Base-by-base conservation (phyloP, 2,113 vertebrate species). In the Lophotis ruficrista region DNA sequence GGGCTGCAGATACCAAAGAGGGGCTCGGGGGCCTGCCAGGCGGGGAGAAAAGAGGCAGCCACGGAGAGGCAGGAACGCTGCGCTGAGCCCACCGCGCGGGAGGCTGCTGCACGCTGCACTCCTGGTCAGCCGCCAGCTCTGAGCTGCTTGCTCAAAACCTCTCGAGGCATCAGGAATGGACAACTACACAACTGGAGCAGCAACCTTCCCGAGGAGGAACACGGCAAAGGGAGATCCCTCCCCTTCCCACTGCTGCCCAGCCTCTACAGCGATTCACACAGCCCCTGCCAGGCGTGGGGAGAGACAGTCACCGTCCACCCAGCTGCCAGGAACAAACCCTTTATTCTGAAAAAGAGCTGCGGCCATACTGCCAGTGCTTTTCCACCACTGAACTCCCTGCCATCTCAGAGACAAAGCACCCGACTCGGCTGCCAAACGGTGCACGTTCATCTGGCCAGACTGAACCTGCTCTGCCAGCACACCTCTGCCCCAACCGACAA, bases 401-500 rank as follows among this genome's bases (percentile, higher is more conserved):
- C 41, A 27, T 3, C 31, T 8, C 33, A 11, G 57, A 70, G 20
- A 33, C 10, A 28, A 33, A 69, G 12, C 27, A 19, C 15, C 18
- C 2, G 0, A 50, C 43, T 38, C 7, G 0, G 16, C 51, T 27
- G 35, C 56, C 37, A 9, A 19, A 37, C 2, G 3, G 19, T 3
- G 7, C 28, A 11, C 1, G 2, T 14, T 43, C 60, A 8, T 4
- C 33, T 5, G 7, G 30, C 27, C 47, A 62, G 41, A 56, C 8
- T 9, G 24, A 1, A 8, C 35, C 66, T 17, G n/a, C 72, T 17
- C 31, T 50, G 68, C 60, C 60, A 25, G 48, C 1, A 0, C 22
- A 4, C 33, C 35, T 15, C 79, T 41, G 53, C 38, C 79, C 43
- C 9, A 16, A 16, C 58, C 60, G 33, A 28, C 51, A 64, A 28